Percentiles rank a stretch among this genome's conserved stretches.
Conservation (phyloP, 2,113 vertebrate genomes). For the Ascaphus truei region DNA sequence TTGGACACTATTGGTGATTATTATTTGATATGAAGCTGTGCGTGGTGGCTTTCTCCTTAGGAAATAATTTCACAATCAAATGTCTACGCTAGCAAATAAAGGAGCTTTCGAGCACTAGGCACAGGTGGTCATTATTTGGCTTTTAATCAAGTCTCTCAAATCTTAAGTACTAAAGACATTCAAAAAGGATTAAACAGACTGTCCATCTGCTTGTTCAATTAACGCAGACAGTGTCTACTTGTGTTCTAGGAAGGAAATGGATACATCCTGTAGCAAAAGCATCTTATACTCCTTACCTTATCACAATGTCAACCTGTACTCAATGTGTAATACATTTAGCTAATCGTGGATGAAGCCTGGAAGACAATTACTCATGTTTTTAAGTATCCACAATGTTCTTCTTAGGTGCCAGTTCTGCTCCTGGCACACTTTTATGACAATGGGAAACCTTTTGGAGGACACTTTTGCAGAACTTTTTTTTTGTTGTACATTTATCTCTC, state of each 20-base stretch:
- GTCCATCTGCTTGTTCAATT: slow-evolving; percentile 4
- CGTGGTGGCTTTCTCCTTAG: background rate
- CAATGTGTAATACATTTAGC: background rate
- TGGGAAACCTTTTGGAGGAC: too few relatives aligned
- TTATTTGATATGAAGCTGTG: background rate
- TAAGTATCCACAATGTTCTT: too few relatives aligned
- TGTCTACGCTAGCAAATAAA: background rate
- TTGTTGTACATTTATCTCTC: too few relatives aligned
- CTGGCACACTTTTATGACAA: too few relatives aligned
- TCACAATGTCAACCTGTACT: background rate
- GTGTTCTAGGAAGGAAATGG: background rate
- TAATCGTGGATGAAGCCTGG: background rate
- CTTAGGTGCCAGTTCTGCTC: too few relatives aligned
- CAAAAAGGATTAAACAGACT: background rate
- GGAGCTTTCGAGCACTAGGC: background rate
- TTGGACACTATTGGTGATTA: background rate
- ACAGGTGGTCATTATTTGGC: slow-evolving; percentile 16
- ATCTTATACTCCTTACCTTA: background rate
- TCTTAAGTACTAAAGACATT: too few relatives aligned
- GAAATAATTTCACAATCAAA: background rate
- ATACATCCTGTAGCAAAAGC: background rate
- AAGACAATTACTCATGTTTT: background rate
- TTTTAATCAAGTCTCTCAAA: background rate
- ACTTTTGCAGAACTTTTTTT: too few relatives aligned
- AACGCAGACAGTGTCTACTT: background rate